A percentile compares a stretch with the other conserved stretches of the same genome.
These are phyloP conservation scores for Nebria salina DNA, from an alignment of 2,888 invertebrate species.

Conservation along the genomic window DNA sequence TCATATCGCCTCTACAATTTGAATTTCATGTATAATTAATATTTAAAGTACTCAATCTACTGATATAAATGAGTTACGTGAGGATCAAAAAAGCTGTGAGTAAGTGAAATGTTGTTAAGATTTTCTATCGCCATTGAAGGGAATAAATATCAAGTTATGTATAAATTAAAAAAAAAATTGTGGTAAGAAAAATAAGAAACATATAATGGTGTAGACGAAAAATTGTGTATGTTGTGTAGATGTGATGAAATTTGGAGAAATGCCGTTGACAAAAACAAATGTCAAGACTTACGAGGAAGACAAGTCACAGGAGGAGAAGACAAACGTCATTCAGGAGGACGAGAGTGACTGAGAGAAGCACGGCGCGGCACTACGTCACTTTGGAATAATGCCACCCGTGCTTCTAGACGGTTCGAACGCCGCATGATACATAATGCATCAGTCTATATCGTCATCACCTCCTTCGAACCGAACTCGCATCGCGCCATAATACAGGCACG, in stretches of 20 bases:
- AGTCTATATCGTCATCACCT: slow-evolving; percentile 42
- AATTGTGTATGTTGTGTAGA: slow-evolving; percentile 5
- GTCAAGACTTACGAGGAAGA: slow-evolving; percentile 5
- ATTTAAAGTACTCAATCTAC: too few species aligned
- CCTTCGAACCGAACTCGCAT: slow-evolving; percentile 36
- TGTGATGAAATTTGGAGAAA: neutral
- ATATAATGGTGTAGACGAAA: neutral
- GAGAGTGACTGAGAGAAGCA: neutral
- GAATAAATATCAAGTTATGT: too few species aligned
- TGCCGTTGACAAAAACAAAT: slow-evolving; percentile 4
- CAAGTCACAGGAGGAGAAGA: slow-evolving; percentile 8
- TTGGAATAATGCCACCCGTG: slow-evolving; percentile 9
- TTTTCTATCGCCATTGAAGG: too few species aligned
- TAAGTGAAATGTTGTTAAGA: too few species aligned
- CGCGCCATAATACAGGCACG: slow-evolving; percentile 26
- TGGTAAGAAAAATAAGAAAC: too few species aligned
- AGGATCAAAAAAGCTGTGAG: too few species aligned
- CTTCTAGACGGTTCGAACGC: slow-evolving; percentile 6
- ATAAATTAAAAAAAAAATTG: too few species aligned
- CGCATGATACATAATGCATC: slow-evolving; percentile 44
- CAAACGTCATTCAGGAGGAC: neutral
- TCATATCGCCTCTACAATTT: too few species aligned
- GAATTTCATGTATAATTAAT: too few species aligned
- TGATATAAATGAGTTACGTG: too few species aligned
- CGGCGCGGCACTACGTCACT: slow-evolving; percentile 17